Base-by-base conservation (phyloP, 2,888 invertebrate species). In the Gari tellinella region DNA sequence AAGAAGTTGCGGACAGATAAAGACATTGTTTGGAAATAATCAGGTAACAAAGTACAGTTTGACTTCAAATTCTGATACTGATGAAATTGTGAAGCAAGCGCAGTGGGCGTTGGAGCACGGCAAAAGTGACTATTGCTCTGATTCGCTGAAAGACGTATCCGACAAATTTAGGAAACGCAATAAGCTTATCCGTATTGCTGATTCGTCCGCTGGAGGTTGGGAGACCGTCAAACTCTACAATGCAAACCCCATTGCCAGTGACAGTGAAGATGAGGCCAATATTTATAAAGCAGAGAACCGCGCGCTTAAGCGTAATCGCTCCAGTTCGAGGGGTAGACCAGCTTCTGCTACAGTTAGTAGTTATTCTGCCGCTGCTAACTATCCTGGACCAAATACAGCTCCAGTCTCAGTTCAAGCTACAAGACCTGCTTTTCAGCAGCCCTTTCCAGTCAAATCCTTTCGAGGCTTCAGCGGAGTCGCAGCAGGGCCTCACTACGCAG, bases 261-360 rank as follows among this genome's bases (percentile, higher is more conserved):
- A n/a, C n/a, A n/a, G n/a, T n/a, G 72, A 72, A 1, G 72, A 64
- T 37, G 72, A 65, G 23, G 14, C 37, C 4, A 43, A 52, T 25
- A 63, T 68, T 41, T 19, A 21, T 12, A 31, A 48, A 23, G 67
- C 70, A 4, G 67, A 72, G 19, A 40, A 26, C 1, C 17, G 67
- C 2, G 66, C 75, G n/a, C n/a, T 56, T 5, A 46, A 57, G 25
- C 57, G 43, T 38, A 55, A 53, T 17, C n/a, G n/a, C n/a, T n/a
- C n/a, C n/a, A n/a, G n/a, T n/a, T n/a, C n/a, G n/a, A n/a, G n/a
- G n/a, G n/a, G n/a, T n/a, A n/a, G n/a, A n/a, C n/a, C n/a, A n/a
- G n/a, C n/a, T n/a, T n/a, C n/a, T n/a, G n/a, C n/a, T n/a, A n/a
- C n/a, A n/a, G n/a, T n/a, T n/a, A n/a, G n/a, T n/a, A n/a, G n/a